phyloP scores from a whole-genome alignment of 2,113 vertebrate species.

The Sturnus vulgaris region DNA sequence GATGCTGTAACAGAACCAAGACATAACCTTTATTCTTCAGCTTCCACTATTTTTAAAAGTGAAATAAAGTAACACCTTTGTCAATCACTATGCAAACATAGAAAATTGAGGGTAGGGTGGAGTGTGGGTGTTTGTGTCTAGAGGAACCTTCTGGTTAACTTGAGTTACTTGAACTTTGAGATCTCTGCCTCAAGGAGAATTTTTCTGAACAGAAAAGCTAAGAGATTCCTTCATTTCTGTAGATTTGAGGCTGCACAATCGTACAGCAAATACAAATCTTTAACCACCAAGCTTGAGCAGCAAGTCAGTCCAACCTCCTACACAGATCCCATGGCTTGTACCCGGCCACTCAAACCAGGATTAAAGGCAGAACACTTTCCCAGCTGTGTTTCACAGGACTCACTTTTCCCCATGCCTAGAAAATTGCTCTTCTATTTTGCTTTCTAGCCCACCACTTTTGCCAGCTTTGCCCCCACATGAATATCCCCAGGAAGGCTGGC shows the following conservation, averaged over 20 bases:
- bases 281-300: background rate
- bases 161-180: background rate
- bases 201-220: background rate
- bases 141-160: background rate
- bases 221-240: background rate
- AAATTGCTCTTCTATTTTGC: background rate
- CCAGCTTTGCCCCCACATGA: background rate
- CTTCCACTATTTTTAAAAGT: background rate
- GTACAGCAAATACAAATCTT: background rate
- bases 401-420: fast-evolving
- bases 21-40: background rate
- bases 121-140: background rate
- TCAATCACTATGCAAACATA: background rate
- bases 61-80: background rate
- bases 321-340: background rate
- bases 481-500: background rate
- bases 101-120: background rate
- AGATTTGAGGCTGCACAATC: background rate
- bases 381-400: background rate
- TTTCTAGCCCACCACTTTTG: background rate
- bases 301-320: background rate
- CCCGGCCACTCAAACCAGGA: background rate
- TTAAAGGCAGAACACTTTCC: background rate
- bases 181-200: background rate
- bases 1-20: background rate